phyloP scores from a whole-genome alignment of 2,888 invertebrate genomes.

The Spatulosminthurus flaviceps region DNA sequence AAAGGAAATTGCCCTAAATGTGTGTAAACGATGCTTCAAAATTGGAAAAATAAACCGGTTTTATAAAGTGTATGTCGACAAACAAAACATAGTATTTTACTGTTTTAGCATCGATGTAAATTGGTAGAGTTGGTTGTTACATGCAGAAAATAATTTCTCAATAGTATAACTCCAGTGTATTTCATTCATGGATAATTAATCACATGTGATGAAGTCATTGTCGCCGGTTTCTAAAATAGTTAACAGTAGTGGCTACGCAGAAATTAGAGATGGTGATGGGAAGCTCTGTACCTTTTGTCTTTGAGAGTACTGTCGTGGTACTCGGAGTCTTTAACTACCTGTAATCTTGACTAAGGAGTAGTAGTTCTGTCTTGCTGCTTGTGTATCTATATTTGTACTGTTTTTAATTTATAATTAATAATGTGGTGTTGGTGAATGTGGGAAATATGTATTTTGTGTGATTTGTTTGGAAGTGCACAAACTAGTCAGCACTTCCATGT shows the following conservation, averaged over 20 bases:
- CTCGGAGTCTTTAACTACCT: too few species aligned
- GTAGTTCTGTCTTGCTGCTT: not conserved
- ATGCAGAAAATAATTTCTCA: not conserved
- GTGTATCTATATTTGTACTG: not conserved
- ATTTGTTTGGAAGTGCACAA: slow-evolving; percentile 57
- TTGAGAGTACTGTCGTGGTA: too few species aligned
- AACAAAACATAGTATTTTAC: not conserved
- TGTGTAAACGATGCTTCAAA: not conserved
- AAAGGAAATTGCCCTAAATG: not conserved
- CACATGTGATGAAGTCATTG: too few species aligned
- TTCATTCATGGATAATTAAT: too few species aligned
- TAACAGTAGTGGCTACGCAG: too few species aligned
- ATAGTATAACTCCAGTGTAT: too few species aligned
- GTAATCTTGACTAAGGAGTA: not conserved
- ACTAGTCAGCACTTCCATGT: slow-evolving; percentile 60
- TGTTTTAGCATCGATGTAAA: not conserved
- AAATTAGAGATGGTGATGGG: too few species aligned
- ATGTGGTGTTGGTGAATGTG: not conserved
- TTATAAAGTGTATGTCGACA: not conserved
- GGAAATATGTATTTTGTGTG: slow-evolving; percentile 43
- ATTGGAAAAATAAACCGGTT: slow-evolving; percentile 9
- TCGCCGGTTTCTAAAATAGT: too few species aligned
- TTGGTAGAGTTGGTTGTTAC: not conserved
- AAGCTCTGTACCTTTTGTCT: too few species aligned
- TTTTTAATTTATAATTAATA: not conserved